Evolutionary conservation across 1,140 invertebrate genomes (phyloP).

Genomic region (Chionoecetes opilio): DNA sequence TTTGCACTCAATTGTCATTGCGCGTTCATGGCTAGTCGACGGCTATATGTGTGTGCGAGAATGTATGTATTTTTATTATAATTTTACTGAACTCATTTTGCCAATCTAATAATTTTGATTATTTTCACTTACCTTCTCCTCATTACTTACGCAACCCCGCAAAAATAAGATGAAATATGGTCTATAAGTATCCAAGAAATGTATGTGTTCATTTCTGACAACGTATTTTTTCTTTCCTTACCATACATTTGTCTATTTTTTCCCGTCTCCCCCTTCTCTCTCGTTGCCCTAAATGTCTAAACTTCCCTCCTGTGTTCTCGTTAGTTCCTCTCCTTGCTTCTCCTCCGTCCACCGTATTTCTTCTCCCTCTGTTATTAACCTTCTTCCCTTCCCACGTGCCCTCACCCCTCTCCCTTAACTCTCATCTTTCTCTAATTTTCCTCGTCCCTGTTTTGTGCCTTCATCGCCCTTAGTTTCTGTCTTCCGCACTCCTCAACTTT

Average conservation of each 20-base stretch:
- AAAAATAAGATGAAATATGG: too few species aligned
- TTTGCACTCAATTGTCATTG: too few species aligned
- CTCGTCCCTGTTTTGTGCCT: conserved; percentile 1
- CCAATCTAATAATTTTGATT: too few species aligned
- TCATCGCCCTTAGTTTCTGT: too few species aligned
- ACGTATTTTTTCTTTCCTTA: not conserved
- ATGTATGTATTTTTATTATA: too few species aligned
- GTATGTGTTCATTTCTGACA: not conserved
- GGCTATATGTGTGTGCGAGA: too few species aligned
- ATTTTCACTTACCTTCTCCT: too few species aligned
- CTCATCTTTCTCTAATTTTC: conserved; percentile 30
- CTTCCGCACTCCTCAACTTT: too few species aligned
- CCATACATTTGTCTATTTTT: conserved; percentile 40
- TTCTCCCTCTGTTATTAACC: conserved; percentile 28
- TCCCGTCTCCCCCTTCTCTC: not conserved
- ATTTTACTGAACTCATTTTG: too few species aligned
- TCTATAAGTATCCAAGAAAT: too few species aligned
- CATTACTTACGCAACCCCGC: too few species aligned
- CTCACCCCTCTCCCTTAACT: not conserved
- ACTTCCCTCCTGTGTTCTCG: conserved; percentile 25
- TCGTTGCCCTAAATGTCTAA: conserved; percentile 25
- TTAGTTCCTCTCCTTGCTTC: not conserved
- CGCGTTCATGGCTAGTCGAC: too few species aligned
- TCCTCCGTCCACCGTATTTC: conserved; percentile 25
- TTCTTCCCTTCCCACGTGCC: conserved; percentile 23